Percentiles rank a stretch among this genome's conserved stretches.
These are phyloP conservation scores for Cardiocondyla obscurior DNA, from an alignment of 1,140 invertebrate species.

Conservation along the genomic window DNA sequence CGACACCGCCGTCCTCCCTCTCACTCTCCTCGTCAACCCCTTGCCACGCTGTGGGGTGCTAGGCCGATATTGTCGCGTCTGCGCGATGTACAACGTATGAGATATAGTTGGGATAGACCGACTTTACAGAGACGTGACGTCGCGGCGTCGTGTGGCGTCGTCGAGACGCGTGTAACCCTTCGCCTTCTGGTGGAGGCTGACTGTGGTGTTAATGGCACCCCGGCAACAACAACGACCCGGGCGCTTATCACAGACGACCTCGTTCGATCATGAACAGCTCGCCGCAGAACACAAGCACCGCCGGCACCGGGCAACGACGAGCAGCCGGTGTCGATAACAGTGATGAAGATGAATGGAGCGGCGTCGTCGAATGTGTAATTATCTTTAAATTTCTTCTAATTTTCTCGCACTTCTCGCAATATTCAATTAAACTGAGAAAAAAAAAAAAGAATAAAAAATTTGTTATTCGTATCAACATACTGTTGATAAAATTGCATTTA, in stretches of 20 bases:
- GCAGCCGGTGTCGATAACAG: slow-evolving; percentile 77
- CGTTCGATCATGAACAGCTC: slow-evolving; percentile 75
- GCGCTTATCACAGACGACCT: neutral
- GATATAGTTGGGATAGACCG: slow-evolving; percentile 57
- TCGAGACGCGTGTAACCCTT: slow-evolving; percentile 65
- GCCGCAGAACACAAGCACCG: slow-evolving; percentile 74
- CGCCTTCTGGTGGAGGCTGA: slow-evolving; percentile 27
- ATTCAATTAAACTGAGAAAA: neutral
- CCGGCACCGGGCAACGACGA: slow-evolving; percentile 60
- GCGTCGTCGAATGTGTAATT: slow-evolving; percentile 82
- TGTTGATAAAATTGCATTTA: neutral
- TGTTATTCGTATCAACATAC: neutral
- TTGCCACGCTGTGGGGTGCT: slow-evolving; percentile 53
- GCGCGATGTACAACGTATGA: slow-evolving; percentile 21
- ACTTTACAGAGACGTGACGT: slow-evolving; percentile 23
- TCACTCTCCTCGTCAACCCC: slow-evolving; percentile 52
- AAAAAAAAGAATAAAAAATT: neutral
- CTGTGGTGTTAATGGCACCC: slow-evolving; percentile 25
- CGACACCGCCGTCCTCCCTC: slow-evolving; percentile 46
- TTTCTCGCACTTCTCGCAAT: neutral
- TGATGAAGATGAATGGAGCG: slow-evolving; percentile 83
- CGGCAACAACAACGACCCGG: neutral
- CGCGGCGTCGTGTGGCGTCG: slow-evolving; percentile 49
- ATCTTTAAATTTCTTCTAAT: neutral
- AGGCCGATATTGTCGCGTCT: slow-evolving; percentile 72